Evolutionary conservation across 2,113 vertebrate genomes (phyloP), one percentile per base, ranked within the genome.

Genomic region (Gyps fulvus): DNA sequence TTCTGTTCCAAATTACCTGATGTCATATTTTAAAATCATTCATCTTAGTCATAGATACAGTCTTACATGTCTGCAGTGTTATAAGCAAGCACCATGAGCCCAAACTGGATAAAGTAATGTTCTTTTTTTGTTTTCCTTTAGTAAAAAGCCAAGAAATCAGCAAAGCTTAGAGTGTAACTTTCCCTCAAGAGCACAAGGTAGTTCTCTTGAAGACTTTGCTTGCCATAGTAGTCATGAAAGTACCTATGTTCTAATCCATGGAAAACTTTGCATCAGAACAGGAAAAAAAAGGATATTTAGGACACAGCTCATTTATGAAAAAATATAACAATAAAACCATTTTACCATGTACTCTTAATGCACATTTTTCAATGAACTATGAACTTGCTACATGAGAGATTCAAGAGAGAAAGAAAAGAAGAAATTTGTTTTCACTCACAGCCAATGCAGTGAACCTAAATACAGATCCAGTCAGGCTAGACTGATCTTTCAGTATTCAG

Each of bases 341-440:
- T 72, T 36, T 40, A 54, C 11, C 5, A 9, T 57, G 9, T 8
- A 42, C 8, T 59, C n/a, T 27, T 26, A 71, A 71, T 58, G 19
- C 4, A 49, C 3, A 36, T 45, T 87, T 80, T 80, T 54, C 12
- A 38, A 38, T 22, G 14, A 84, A n/a, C 5, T 61, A 21, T 17
- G 11, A 63, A 27, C 10, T 29, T 78, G 13, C 4, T 69, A 27
- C 7, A 19, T 32, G 15, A 27, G 5, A 73, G 3, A 42, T 61
- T 62, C 7, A 87, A 58, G 17, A 20, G 5, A 27, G 5, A 54
- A 55, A 55, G 8, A 67, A 71, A 45, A n/a, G 9, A 76, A 67
- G 6, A 58, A 27, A 40, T 7, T 10, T 4, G 0, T 52, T 82
- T 73, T 52, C 38, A 32, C 1, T 40, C 26, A 61, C 0, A 0